These are phyloP conservation scores for Iphiclides podalirius DNA, from an alignment of 2,888 invertebrate genomes.

Conservation along the genomic window DNA sequence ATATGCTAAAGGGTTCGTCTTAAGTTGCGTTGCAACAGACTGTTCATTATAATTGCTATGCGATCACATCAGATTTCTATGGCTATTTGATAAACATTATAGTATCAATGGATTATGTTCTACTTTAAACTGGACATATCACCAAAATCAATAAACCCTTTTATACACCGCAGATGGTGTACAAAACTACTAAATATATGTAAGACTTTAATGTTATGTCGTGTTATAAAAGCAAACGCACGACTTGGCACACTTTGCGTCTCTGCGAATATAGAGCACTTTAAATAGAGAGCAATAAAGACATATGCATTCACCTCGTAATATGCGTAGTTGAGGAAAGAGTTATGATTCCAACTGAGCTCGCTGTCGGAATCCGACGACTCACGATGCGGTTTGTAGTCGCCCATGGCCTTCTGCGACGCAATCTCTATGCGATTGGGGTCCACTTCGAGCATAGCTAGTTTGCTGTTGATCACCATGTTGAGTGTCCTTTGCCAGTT, in stretches of 20 bases:
- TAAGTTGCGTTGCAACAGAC: no score
- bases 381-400: conserved; percentile 53
- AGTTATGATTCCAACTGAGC: conserved; percentile 47
- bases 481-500: conserved; percentile 66
- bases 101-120: no score
- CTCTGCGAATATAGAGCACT: conserved; percentile 6
- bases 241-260: background rate
- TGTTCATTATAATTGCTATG: no score
- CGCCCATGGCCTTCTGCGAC: conserved; percentile 64
- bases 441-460: conserved; percentile 48
- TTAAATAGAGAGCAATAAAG: background rate
- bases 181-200: no score
- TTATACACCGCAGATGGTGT: no score
- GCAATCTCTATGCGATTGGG: conserved; percentile 47
- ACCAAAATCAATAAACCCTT: no score
- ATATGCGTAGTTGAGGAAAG: conserved; percentile 40
- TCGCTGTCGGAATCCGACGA: conserved; percentile 57
- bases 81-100: no score
- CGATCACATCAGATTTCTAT: no score
- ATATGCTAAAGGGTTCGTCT: no score
- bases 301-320: conserved; percentile 40
- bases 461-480: conserved; percentile 56
- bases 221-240: no score
- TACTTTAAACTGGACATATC: no score
- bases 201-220: conserved; percentile 2